Percentiles rank a stretch among this genome's conserved stretches.
Conservation (phyloP, 2,797 vertebrate genomes). For the Acanthopagrus latus region DNA sequence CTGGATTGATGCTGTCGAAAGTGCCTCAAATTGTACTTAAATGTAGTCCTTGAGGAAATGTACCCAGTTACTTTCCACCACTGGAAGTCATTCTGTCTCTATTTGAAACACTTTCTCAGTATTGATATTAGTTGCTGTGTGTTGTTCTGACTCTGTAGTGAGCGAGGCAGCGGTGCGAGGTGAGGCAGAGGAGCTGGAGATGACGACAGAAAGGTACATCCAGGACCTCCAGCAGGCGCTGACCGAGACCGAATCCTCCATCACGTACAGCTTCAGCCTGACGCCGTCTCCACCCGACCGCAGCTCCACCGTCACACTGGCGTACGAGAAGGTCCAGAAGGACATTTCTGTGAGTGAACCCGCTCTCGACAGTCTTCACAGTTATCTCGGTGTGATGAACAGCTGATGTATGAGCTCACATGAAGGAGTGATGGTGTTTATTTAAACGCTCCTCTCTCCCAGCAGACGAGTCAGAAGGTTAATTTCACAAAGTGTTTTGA, state of each 20-base stretch:
- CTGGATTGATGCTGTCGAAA: no score
- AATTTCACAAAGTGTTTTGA: neutral
- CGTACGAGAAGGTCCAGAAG: conserved; percentile 91
- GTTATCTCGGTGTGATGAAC: neutral
- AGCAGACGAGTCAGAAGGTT: neutral
- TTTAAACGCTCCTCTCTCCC: neutral
- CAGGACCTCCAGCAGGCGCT: conserved; percentile 89
- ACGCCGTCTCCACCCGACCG: conserved; percentile 72
- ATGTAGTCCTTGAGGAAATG: no score
- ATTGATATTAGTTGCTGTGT: neutral
- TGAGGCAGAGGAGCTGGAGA: conserved; percentile 93
- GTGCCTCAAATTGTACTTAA: no score
- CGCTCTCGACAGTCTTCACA: neutral
- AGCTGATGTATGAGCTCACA: neutral
- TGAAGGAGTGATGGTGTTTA: conserved; percentile 16
- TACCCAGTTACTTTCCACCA: no score
- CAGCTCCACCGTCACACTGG: conserved; percentile 79
- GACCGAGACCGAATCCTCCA: conserved; percentile 62
- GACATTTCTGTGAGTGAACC: conserved; percentile 90
- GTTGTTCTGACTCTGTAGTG: conserved; percentile 75
- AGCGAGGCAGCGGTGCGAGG: conserved; percentile 83
- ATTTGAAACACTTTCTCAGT: neutral
- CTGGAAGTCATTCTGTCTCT: no score
- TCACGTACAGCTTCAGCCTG: conserved; percentile 87
- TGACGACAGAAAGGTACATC: conserved; percentile 89